phyloP scores from a whole-genome alignment of 2,888 invertebrate species.

The Halictus ligatus region DNA sequence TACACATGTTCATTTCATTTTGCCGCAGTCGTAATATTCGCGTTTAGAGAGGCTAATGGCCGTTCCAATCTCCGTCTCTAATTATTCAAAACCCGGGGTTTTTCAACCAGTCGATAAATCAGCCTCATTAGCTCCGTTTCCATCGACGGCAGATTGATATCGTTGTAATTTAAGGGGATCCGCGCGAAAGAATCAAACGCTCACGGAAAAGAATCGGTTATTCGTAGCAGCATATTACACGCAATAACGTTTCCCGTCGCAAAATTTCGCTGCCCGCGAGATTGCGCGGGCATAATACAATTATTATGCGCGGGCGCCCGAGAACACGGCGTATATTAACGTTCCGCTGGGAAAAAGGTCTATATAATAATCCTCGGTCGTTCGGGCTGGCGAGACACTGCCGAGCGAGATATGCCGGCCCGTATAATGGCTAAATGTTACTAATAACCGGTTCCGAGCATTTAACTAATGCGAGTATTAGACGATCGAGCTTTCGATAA shows the following conservation, averaged over 20 bases:
- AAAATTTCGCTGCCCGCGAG: constrained; percentile 49
- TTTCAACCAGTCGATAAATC: background rate
- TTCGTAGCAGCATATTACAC: constrained; percentile 30
- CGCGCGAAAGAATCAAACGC: background rate
- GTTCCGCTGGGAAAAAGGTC: constrained; percentile 60
- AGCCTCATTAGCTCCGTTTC: background rate
- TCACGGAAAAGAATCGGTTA: background rate
- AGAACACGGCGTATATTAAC: constrained; percentile 56
- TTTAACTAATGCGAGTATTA: constrained; percentile 73
- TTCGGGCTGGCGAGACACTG: constrained; percentile 55
- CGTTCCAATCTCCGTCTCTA: background rate
- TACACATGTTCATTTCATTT: background rate
- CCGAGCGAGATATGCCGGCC: constrained; percentile 58
- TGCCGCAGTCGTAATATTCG: background rate
- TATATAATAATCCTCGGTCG: constrained; percentile 65
- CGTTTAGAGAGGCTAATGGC: background rate
- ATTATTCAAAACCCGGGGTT: background rate
- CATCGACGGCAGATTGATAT: background rate
- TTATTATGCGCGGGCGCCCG: constrained; percentile 53
- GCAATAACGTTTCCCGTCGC: constrained; percentile 32
- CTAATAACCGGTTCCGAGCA: constrained; percentile 73
- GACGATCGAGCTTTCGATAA: constrained; percentile 70
- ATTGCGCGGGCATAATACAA: constrained; percentile 45
- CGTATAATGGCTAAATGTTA: constrained; percentile 70
- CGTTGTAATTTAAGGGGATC: constrained; percentile 2